Conservation (phyloP, 1,140 invertebrate genomes). For the Hyles vespertilio region DNA sequence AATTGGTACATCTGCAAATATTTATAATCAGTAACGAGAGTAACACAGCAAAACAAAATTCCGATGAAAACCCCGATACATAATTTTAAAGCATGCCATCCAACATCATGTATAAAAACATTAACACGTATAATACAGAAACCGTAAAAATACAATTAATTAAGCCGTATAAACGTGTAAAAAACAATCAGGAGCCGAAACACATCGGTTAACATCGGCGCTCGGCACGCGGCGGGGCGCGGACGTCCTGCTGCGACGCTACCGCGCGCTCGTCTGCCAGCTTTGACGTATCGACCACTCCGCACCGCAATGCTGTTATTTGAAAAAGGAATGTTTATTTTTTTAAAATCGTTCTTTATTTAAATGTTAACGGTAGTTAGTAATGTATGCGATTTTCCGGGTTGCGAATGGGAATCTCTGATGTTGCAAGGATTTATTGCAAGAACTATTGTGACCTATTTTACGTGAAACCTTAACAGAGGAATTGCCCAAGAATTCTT, state of each 20-base stretch:
- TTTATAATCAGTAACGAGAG: too few relatives aligned
- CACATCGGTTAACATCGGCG: slow-evolving; percentile 13
- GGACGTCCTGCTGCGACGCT: slow-evolving; percentile 31
- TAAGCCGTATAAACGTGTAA: background rate
- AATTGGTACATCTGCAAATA: too few relatives aligned
- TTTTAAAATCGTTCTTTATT: background rate
- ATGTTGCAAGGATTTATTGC: too few relatives aligned
- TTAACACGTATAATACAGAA: background rate
- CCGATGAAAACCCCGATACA: background rate
- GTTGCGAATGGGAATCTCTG: too few relatives aligned
- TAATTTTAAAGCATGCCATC: too few relatives aligned
- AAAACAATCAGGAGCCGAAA: slow-evolving; percentile 2
- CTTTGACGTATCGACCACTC: background rate
- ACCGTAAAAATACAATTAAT: slow-evolving; percentile 10
- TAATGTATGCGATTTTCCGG: too few relatives aligned
- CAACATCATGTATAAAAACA: background rate
- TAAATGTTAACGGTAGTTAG: slow-evolving; percentile 5
- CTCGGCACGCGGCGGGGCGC: slow-evolving; percentile 20
- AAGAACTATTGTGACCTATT: too few relatives aligned
- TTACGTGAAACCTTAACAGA: too few relatives aligned
- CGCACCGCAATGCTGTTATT: background rate
- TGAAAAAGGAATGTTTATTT: slow-evolving; percentile 1
- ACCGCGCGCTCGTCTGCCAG: slow-evolving; percentile 25
- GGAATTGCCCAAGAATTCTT: too few relatives aligned
- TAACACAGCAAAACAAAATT: background rate